Percentiles rank a stretch among this genome's conserved stretches.
These are phyloP conservation scores for Dicyrtomina minuta DNA, from an alignment of 2,888 invertebrate genomes.

Conservation along the genomic window DNA sequence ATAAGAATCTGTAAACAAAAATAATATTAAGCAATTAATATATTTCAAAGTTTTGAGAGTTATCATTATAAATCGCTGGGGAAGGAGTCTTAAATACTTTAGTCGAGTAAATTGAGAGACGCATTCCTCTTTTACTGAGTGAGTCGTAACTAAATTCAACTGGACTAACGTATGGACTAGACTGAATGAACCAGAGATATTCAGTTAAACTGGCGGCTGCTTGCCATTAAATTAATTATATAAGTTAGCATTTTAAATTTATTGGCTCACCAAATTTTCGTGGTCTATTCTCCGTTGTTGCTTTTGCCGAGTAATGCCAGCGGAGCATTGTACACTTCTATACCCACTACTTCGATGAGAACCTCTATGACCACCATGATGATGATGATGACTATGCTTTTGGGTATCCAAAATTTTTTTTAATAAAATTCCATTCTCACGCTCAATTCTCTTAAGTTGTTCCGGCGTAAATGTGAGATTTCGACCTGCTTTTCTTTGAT, in stretches of 20 bases:
- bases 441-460: constrained; percentile 58
- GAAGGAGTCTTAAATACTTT: no score
- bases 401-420: constrained; percentile 58
- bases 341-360: constrained; percentile 1
- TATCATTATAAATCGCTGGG: no score
- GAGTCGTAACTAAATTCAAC: no score
- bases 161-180: no score
- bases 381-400: constrained; percentile 49
- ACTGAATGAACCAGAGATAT: no score
- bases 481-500: constrained; percentile 42
- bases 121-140: no score
- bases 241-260: no score
- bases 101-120: no score
- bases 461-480: constrained; percentile 59
- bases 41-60: no score
- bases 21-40: no score
- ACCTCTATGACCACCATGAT: not conserved
- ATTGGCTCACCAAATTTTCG: constrained; percentile 60
- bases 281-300: constrained; percentile 60
- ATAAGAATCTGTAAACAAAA: constrained; percentile 39
- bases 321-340: constrained; percentile 54
- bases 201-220: no score
- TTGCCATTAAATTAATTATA: no score
- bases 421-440: constrained; percentile 58
- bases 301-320: constrained; percentile 60